phyloP scores from a whole-genome alignment of 2,888 invertebrate species.

The Orthosia gracilis region DNA sequence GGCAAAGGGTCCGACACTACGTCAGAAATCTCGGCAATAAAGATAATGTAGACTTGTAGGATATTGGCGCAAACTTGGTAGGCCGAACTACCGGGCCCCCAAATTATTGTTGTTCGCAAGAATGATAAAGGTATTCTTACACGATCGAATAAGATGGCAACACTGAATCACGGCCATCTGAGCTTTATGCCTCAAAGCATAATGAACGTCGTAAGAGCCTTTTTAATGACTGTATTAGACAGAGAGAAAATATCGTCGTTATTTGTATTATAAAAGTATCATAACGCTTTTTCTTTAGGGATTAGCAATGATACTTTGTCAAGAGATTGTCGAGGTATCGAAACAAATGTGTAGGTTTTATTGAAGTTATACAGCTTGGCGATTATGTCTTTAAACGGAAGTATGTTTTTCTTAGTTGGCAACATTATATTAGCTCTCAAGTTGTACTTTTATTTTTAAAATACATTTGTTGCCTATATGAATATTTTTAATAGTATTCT shows the following conservation, averaged over 20 bases:
- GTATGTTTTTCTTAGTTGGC: not conserved
- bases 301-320: constrained; percentile 1
- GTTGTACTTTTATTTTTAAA: constrained; percentile 13
- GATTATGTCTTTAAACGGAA: not conserved
- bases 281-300: constrained; percentile 1
- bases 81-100: constrained; percentile 3
- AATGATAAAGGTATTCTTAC: constrained; percentile 30
- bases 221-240: not conserved
- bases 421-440: constrained; percentile 13
- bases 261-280: not conserved
- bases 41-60: constrained; percentile 46
- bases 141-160: not conserved
- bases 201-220: constrained; percentile 24
- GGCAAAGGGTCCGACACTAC: constrained; percentile 74
- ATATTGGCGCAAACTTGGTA: constrained; percentile 5
- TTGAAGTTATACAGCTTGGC: constrained; percentile 27
- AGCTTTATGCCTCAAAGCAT: not conserved
- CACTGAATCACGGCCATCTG: not conserved
- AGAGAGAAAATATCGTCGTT: constrained; percentile 19
- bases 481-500: not conserved
- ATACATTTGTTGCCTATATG: not conserved
- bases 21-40: constrained; percentile 69
- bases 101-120: not conserved
- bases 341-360: constrained; percentile 5
- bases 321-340: constrained; percentile 16